Conservation (phyloP, 1,140 invertebrate species). For the Tribolium madens region DNA sequence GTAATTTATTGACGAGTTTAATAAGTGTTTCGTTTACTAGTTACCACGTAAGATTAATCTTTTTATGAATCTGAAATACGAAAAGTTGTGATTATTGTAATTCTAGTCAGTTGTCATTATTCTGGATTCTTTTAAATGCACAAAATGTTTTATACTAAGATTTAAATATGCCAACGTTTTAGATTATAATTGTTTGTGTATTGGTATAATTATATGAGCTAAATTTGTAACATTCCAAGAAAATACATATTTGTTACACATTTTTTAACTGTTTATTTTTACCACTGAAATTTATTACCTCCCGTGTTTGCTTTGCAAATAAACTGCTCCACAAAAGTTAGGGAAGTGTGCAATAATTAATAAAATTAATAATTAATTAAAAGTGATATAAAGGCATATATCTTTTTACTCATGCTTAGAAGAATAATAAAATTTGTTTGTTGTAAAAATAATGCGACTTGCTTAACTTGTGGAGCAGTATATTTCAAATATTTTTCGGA, state of each 20-base stretch:
- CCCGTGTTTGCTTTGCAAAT: no score
- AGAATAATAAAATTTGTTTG: no score
- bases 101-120: slow-evolving; percentile 56
- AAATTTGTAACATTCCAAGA: slow-evolving; percentile 54
- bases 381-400: no score
- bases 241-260: slow-evolving; percentile 53
- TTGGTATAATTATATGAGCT: slow-evolving; percentile 37
- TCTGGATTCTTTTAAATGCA: slow-evolving; percentile 29
- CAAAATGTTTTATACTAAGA: slow-evolving; percentile 42
- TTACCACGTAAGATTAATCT: slow-evolving; percentile 27
- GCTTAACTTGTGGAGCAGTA: no score
- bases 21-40: slow-evolving; percentile 27
- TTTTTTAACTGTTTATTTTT: slow-evolving; percentile 25
- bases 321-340: no score
- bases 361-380: no score
- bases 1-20: slow-evolving; percentile 35
- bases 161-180: slow-evolving; percentile 27
- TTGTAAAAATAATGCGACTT: no score
- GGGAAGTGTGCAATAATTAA: no score
- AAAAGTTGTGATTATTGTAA: slow-evolving; percentile 55
- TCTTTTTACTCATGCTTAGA: no score
- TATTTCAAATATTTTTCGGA: background rate
- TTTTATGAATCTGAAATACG: slow-evolving; percentile 18
- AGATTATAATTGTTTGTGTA: slow-evolving; percentile 30
- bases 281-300: background rate